Base-by-base conservation (phyloP, 2,797 vertebrate genomes). In the Furcifer pardalis region DNA sequence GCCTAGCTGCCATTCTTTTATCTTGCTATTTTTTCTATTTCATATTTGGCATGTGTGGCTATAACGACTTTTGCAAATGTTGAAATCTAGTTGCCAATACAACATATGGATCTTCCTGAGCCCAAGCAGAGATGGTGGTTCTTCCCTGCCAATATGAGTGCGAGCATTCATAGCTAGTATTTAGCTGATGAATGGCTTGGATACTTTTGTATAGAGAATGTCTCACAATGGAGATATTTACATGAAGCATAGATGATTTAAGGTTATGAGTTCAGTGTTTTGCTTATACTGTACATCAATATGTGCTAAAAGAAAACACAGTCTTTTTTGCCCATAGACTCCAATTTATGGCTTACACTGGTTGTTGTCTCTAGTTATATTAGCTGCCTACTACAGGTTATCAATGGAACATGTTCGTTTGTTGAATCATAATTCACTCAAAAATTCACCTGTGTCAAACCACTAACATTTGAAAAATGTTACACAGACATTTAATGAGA, bases 21-120 rank as follows among this genome's bases (percentile, higher is more conserved):
- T 89, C 90, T 84, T 77, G 66, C 72, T 23, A 60, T 82, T 88
- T 63, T 63, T 40, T 82, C 32, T 12, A 27, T 87, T 63, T 85
- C 25, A 85, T 76, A 90, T 72, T 90, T 89, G 32, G 32, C 71
- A 82, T 90, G 82, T 84, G 89, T 90, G 74, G 76, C 87, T 92
- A 89, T 86, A 85, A 69, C 83, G 84, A 82, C 66, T 81, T 85
- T 84, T 86, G 87, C 77, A 84, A 90, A 91, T 5, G 73, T 82
- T 59, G 81, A 90, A 83, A 79, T 77, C 84, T 84, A 81, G 42
- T 77, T 76, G 91, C 91, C 79, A 87, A 83, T 91, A 73, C 84
- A 75, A 65, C 46, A 72, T 49, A 68, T 40, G 78, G 77, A 65
- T 35, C 35, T 80, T 72, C n/a, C 49, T 40, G 65, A 77, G 32